Conservation (phyloP, 2,888 invertebrate species). For the Litoditis marina region DNA sequence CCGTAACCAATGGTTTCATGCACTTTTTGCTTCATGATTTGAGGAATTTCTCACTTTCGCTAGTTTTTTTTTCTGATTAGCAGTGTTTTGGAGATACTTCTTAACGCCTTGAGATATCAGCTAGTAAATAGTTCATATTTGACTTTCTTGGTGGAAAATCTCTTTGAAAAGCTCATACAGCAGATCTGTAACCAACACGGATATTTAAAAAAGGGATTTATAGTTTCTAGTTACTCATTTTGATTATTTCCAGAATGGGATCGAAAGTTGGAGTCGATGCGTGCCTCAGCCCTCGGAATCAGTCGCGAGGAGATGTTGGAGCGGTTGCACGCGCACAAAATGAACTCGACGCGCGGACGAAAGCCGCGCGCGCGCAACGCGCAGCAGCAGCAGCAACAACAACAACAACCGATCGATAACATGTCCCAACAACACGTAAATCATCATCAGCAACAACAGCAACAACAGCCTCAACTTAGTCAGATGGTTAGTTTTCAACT, state of each 20-base stretch:
- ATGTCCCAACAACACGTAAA: background rate
- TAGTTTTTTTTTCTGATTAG: too few relatives aligned
- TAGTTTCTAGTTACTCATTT: too few relatives aligned
- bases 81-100: too few relatives aligned
- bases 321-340: conserved; percentile 37
- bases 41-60: too few relatives aligned
- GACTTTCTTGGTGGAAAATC: too few relatives aligned
- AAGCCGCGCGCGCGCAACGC: conserved; percentile 21
- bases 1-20: too few relatives aligned
- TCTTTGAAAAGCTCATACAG: too few relatives aligned
- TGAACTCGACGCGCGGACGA: conserved; percentile 45
- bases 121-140: too few relatives aligned
- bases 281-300: conserved; percentile 43
- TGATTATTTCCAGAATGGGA: conserved; percentile 29
- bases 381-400: background rate
- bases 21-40: too few relatives aligned
- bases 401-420: background rate
- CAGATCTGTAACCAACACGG: too few relatives aligned
- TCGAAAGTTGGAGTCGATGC: conserved; percentile 41
- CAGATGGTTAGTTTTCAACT: background rate
- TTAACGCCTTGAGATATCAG: too few relatives aligned
- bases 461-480: background rate
- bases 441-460: background rate
- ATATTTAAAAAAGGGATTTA: too few relatives aligned
- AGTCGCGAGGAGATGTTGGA: conserved; percentile 37